These are phyloP conservation scores for Choristoneura fumiferana DNA, from an alignment of 1,140 invertebrate genomes.

Conservation along the genomic window DNA sequence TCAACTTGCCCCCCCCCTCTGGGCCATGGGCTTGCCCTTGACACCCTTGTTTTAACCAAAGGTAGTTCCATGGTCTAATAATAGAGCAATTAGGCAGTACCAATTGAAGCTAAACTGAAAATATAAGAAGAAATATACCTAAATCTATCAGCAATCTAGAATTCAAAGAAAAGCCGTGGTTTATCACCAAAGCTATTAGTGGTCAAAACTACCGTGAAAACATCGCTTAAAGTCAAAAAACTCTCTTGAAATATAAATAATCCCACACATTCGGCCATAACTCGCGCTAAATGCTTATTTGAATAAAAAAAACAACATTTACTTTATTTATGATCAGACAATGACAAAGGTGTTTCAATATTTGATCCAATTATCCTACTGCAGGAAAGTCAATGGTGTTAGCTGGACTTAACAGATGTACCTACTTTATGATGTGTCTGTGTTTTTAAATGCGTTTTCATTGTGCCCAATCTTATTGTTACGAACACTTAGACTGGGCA, in stretches of 20 bases:
- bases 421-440: too few species aligned
- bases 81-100: too few species aligned
- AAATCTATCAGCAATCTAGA: not conserved
- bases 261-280: not conserved
- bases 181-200: constrained; percentile 1
- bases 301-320: constrained; percentile 4
- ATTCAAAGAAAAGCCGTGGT: not conserved
- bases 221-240: constrained; percentile 1
- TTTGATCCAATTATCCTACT: too few species aligned
- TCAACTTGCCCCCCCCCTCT: too few species aligned
- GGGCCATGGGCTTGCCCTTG: too few species aligned
- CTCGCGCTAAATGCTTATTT: not conserved
- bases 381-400: too few species aligned
- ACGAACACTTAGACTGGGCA: too few species aligned
- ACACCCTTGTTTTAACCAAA: not conserved
- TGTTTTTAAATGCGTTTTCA: too few species aligned
- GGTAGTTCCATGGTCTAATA: too few species aligned
- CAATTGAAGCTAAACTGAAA: too few species aligned
- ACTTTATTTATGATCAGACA: not conserved
- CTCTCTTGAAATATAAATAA: constrained; percentile 3
- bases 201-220: constrained; percentile 1
- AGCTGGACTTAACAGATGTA: too few species aligned
- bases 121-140: not conserved
- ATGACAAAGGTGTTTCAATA: not conserved
- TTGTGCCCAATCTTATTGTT: too few species aligned